phyloP scores from a whole-genome alignment of 2,888 invertebrate species.

The Pterobdella sp. region DNA sequence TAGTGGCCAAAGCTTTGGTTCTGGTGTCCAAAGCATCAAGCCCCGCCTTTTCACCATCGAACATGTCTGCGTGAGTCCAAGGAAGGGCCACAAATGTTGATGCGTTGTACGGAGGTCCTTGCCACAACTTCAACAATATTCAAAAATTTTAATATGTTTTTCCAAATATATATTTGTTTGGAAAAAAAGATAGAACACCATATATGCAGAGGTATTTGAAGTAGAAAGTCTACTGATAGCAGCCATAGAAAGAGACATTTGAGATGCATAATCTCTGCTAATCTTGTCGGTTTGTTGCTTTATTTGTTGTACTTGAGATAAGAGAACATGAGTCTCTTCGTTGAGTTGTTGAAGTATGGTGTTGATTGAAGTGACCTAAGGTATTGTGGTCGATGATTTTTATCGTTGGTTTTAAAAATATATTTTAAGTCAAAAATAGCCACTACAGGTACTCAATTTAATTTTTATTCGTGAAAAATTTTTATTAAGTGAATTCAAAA shows the following conservation, averaged over 20 bases:
- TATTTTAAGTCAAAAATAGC: too few species aligned
- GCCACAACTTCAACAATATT: conserved; percentile 14
- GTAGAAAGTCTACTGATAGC: neutral
- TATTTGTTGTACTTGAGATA: neutral
- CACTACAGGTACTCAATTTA: too few species aligned
- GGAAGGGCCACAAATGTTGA: neutral
- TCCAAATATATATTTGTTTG: neutral
- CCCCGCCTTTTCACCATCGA: neutral
- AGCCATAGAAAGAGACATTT: neutral
- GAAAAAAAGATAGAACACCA: too few species aligned
- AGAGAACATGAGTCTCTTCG: neutral
- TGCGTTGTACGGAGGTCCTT: conserved; percentile 6
- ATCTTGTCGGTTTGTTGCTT: conserved; percentile 6
- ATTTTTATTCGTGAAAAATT: too few species aligned
- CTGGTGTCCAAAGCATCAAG: conserved; percentile 6
- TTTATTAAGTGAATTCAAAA: too few species aligned
- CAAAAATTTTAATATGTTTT: neutral
- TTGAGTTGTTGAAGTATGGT: conserved; percentile 4
- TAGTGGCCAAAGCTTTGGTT: neutral
- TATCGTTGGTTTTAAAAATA: too few species aligned
- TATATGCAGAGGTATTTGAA: neutral
- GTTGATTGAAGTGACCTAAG: neutral
- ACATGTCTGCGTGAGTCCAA: conserved; percentile 17
- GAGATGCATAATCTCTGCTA: neutral
- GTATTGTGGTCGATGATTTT: neutral